phyloP scores from a whole-genome alignment of 1,140 invertebrate genomes.

The Cecropterus lyciades region DNA sequence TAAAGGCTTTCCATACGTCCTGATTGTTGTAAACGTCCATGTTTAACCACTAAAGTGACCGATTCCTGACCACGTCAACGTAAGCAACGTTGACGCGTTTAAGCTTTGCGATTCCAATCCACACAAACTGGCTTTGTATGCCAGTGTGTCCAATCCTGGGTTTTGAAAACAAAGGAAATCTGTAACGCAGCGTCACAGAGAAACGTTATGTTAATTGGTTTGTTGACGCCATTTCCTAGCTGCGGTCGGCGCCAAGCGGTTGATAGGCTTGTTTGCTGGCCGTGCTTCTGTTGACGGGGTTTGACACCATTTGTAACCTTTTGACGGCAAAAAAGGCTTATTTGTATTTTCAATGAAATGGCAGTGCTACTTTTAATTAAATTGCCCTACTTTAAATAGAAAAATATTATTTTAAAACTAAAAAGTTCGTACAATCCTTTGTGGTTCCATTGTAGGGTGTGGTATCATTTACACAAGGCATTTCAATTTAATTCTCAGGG shows the following conservation, averaged over 20 bases:
- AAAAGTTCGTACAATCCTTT: too few relatives aligned
- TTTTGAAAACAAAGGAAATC: constrained; percentile 1
- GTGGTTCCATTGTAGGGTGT: too few relatives aligned
- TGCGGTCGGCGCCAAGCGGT: constrained; percentile 19
- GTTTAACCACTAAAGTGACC: too few relatives aligned
- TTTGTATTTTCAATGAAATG: constrained; percentile 6
- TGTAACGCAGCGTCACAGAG: constrained; percentile 1
- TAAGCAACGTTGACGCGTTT: too few relatives aligned
- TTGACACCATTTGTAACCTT: constrained; percentile 29
- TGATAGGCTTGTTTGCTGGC: constrained; percentile 22
- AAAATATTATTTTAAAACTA: too few relatives aligned
- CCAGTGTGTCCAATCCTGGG: neutral
- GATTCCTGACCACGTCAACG: too few relatives aligned
- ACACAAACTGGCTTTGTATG: too few relatives aligned
- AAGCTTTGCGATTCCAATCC: too few relatives aligned
- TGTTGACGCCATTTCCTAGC: constrained; percentile 36
- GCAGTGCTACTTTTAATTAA: neutral
- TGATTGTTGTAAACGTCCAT: too few relatives aligned
- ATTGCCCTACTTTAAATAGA: neutral
- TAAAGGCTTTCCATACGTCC: too few relatives aligned
- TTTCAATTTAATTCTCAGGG: too few relatives aligned
- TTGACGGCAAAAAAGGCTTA: constrained; percentile 22
- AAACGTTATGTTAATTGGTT: constrained; percentile 33
- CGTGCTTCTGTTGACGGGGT: constrained; percentile 29
- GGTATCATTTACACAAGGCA: too few relatives aligned